These are phyloP conservation scores for Copidosoma aretas DNA, from an alignment of 2,888 invertebrate genomes.

Conservation along the genomic window DNA sequence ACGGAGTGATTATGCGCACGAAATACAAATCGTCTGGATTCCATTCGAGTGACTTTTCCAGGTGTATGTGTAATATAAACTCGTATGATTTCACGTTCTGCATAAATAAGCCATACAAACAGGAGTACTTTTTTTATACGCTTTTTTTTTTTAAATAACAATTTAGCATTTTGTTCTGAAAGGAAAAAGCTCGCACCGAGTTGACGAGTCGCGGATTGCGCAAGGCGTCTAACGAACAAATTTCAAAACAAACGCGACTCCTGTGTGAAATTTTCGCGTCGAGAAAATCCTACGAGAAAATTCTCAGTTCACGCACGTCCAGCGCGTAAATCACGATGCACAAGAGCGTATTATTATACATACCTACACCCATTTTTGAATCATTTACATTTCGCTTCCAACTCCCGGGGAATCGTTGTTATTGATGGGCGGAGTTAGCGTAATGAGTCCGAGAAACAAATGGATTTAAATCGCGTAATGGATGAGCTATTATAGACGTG, in stretches of 20 bases:
- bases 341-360: too few relatives aligned
- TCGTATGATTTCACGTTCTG: neutral
- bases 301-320: neutral
- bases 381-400: neutral
- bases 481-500: too few relatives aligned
- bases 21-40: constrained; percentile 21
- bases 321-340: neutral
- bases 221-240: neutral
- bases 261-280: neutral
- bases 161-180: neutral
- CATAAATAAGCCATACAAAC: constrained; percentile 12
- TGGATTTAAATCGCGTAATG: too few relatives aligned
- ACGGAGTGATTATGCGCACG: constrained; percentile 16
- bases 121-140: neutral
- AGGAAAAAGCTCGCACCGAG: neutral
- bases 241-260: neutral
- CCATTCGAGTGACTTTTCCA: constrained; percentile 25
- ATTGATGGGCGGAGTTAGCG: too few relatives aligned
- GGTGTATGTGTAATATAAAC: too few relatives aligned
- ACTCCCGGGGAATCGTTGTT: too few relatives aligned
- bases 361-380: neutral
- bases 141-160: too few relatives aligned
- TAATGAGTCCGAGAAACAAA: too few relatives aligned
- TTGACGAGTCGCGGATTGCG: neutral
- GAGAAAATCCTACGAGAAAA: neutral